phyloP scores from a whole-genome alignment of 2,113 vertebrate species.

The Dromaius novaehollandiae region DNA sequence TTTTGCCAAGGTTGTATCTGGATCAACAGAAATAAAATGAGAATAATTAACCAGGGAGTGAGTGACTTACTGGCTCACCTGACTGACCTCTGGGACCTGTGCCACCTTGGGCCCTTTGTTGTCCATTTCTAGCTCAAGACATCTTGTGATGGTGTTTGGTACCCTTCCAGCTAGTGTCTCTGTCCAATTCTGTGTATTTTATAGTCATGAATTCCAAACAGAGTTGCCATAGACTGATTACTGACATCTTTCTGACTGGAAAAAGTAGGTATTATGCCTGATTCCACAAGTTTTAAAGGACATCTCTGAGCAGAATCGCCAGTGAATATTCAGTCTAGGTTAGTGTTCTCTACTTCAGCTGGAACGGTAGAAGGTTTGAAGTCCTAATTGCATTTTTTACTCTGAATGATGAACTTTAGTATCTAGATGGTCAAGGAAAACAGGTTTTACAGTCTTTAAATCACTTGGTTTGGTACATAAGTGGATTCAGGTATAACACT shows the following conservation, averaged over 20 bases:
- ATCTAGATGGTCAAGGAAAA: neutral
- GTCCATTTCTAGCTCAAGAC: neutral
- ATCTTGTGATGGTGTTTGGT: neutral
- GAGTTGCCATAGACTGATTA: neutral
- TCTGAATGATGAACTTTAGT: neutral
- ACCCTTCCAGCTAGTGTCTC: neutral
- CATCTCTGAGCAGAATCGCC: neutral
- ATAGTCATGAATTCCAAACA: neutral
- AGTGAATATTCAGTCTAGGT: neutral
- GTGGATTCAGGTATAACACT: neutral
- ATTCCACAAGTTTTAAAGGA: neutral
- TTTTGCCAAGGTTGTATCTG: constrained; percentile 11
- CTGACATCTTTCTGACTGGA: neutral
- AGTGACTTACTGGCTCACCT: neutral
- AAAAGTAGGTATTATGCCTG: neutral
- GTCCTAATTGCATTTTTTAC: neutral
- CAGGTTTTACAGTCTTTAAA: neutral
- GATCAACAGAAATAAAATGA: neutral
- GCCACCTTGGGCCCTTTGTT: neutral
- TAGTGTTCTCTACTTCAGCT: neutral
- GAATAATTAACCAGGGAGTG: neutral
- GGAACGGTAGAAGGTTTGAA: neutral
- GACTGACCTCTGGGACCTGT: neutral
- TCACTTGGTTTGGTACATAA: neutral
- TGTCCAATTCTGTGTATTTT: neutral